Conservation (phyloP, 2,113 vertebrate genomes). For the Empidonax alnorum region DNA sequence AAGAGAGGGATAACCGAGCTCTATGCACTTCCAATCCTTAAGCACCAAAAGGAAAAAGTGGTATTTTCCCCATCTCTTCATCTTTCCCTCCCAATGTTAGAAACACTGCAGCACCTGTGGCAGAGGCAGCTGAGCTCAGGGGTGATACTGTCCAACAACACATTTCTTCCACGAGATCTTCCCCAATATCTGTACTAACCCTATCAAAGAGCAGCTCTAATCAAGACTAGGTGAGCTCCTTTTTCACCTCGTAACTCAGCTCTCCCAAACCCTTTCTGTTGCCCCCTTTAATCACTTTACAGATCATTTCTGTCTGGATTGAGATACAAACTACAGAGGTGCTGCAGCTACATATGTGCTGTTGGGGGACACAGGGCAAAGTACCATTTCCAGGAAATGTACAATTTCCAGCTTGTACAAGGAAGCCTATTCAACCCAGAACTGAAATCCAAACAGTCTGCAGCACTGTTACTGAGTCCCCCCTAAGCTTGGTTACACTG, state of each 20-base stretch:
- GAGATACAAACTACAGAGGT: neutral
- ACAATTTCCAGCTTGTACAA: neutral
- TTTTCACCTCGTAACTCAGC: neutral
- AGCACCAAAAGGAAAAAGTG: neutral
- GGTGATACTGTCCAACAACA: neutral
- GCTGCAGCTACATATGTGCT: neutral
- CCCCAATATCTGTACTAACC: neutral
- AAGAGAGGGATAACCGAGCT: neutral
- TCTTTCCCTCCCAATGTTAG: neutral
- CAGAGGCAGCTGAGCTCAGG: neutral
- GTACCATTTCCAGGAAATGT: neutral
- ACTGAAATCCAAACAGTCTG: neutral
- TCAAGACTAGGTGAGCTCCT: neutral
- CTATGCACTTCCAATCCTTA: neutral
- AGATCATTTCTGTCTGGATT: neutral
- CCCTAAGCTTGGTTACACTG: neutral
- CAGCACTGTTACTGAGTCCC: neutral
- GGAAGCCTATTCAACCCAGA: neutral
- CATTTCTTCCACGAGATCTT: neutral
- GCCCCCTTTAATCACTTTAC: neutral
- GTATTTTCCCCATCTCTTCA: neutral
- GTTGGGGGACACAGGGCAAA: neutral
- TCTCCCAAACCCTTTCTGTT: neutral
- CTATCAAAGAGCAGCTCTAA: neutral
- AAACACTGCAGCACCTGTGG: neutral